phyloP scores from a whole-genome alignment of 2,797 vertebrate genomes.

The Scolopax rusticola region DNA sequence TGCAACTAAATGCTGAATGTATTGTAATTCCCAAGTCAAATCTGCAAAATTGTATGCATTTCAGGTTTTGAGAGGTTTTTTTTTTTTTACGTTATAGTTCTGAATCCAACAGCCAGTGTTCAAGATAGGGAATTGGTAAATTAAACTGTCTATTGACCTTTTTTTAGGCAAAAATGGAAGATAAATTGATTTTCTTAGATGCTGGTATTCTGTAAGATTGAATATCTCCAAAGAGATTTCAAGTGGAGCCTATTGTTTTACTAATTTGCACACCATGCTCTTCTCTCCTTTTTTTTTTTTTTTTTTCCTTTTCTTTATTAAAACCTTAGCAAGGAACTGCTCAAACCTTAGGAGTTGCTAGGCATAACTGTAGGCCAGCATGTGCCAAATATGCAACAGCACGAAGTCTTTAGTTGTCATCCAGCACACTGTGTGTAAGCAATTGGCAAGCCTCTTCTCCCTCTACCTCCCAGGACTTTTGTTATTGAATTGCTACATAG shows the following conservation, averaged over 20 bases:
- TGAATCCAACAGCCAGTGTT: background rate
- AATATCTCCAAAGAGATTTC: conserved; percentile 34
- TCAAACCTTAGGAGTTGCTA: conserved; percentile 24
- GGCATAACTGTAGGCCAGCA: conserved; percentile 32
- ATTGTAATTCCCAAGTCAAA: background rate
- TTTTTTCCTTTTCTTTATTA: background rate
- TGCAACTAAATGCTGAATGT: background rate
- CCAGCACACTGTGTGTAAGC: conserved; percentile 33
- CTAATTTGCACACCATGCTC: conserved; percentile 24
- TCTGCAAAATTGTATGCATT: background rate
- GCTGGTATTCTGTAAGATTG: background rate
- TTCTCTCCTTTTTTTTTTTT: background rate
- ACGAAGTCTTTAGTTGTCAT: conserved; percentile 36
- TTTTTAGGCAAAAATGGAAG: conserved; percentile 35
- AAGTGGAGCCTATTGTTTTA: background rate
- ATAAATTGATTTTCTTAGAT: conserved; percentile 31
- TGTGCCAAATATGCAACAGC: conserved; percentile 55
- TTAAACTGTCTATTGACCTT: background rate
- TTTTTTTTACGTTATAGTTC: background rate
- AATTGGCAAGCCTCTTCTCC: conserved; percentile 31
- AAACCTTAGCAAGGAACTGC: conserved; percentile 19
- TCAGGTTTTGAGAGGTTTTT: background rate
- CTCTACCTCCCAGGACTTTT: conserved; percentile 47
- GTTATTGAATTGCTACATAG: conserved; percentile 54
- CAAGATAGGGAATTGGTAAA: conserved; percentile 1